A percentile compares a stretch with the other conserved stretches of the same genome.
Evolutionary conservation across 2,113 vertebrate genomes (phyloP).

Genomic region (Myotis davidii): DNA sequence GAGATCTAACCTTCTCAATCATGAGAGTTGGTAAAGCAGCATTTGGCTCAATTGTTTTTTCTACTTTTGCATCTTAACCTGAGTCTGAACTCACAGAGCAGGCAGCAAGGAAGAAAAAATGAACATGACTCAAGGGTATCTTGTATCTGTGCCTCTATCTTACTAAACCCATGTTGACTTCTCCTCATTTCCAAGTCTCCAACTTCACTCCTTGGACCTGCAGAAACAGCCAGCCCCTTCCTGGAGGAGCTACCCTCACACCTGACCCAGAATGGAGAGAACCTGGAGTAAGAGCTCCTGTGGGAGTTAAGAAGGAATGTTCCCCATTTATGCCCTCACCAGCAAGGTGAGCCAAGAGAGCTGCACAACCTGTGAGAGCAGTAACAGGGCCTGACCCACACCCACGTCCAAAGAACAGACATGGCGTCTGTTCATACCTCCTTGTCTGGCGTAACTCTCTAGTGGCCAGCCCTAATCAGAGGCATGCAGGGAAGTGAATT

Average conservation of each 20-base stretch:
- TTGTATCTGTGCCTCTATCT: neutral
- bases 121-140: neutral
- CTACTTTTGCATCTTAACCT: neutral
- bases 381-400: neutral
- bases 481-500: neutral
- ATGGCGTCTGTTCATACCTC: neutral
- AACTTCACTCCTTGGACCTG: neutral
- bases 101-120: neutral
- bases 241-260: neutral
- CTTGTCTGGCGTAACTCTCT: neutral
- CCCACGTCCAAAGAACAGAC: neutral
- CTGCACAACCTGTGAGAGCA: neutral
- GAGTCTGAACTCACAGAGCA: neutral
- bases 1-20: neutral
- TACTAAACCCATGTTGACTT: neutral
- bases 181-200: neutral
- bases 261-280: neutral
- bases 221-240: neutral
- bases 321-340: neutral
- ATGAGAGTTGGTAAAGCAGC: neutral
- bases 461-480: neutral
- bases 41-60: neutral
- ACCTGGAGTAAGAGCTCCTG: neutral
- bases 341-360: neutral
- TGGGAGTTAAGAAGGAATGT: neutral